phyloP scores from a whole-genome alignment of 2,888 invertebrate species.

The Philonicus albiceps region DNA sequence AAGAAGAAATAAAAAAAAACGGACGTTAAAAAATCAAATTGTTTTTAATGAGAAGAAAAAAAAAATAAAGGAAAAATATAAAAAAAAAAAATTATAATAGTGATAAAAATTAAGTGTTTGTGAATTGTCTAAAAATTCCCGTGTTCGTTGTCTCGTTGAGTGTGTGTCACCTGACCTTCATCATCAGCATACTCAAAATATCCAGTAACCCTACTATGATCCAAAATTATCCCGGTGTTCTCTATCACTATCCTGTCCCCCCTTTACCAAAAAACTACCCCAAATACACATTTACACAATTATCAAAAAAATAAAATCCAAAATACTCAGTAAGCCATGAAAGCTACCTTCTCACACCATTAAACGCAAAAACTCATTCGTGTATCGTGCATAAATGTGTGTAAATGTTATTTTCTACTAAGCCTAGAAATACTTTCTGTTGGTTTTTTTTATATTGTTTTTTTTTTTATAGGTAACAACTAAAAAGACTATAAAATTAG shows the following conservation, averaged over 20 bases:
- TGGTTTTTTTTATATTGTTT: constrained; percentile 23
- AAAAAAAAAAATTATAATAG: constrained; percentile 1
- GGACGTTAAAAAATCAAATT: neutral
- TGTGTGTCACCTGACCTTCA: constrained; percentile 1
- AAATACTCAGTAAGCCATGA: neutral
- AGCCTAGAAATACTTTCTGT: neutral
- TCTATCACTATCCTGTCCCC: neutral
- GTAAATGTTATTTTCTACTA: constrained; percentile 23
- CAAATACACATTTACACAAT: neutral
- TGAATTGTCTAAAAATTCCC: constrained; percentile 30
- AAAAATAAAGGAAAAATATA: neutral
- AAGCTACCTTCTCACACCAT: neutral
- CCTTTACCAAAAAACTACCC: neutral
- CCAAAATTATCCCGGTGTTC: neutral
- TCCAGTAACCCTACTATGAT: neutral
- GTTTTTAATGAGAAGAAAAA: neutral
- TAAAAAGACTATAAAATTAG: constrained; percentile 28
- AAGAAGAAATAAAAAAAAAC: too few species aligned
- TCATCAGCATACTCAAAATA: neutral
- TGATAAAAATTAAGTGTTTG: constrained; percentile 19
- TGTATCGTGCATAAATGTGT: constrained; percentile 28
- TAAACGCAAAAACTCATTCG: neutral
- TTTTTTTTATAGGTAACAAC: constrained; percentile 14
- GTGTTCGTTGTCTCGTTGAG: constrained; percentile 10
- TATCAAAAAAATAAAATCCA: neutral